Evolutionary conservation across 2,113 vertebrate genomes (phyloP), one percentile per base, ranked within the genome.

Genomic region (Apeltes quadracus): DNA sequence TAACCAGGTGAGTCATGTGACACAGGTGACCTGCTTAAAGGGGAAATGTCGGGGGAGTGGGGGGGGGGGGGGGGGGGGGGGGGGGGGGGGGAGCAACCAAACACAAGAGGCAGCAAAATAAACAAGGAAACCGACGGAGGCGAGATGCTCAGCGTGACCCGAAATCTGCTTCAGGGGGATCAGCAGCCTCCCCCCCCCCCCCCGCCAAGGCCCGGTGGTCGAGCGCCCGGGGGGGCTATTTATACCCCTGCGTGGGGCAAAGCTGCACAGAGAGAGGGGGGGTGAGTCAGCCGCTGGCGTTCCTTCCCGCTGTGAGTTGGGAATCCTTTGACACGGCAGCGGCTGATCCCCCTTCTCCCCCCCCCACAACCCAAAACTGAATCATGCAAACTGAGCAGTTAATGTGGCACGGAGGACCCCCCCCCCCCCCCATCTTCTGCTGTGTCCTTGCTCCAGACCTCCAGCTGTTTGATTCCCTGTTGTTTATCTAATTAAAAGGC

Each of bases 1-100:
- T 75, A 97, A 96, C 83, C 96, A 98, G 95, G 97, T 98, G 92
- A 46, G 27, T 83, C 18, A 12, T 44, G 2, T 15, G 39, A 5
- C 4, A 18, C 36, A 23, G 12, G 2, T 8, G 16, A 22, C 0
- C 11, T 20, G 1, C 56, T 61, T 61, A 0, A 39, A 27, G n/a
- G 20, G 29, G 8, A 46, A 46, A 22, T 23, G 48, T 2, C 0
- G 43, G 9, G 39, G 12, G 13, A n/a, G n/a, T n/a, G n/a, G n/a
- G n/a, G n/a, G n/a, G n/a, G n/a, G n/a, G n/a, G n/a, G n/a, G n/a
- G n/a, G n/a, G n/a, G n/a, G n/a, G n/a, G n/a, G n/a, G n/a, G n/a
- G n/a, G n/a, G n/a, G n/a, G n/a, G n/a, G n/a, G 5, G 1, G 29
- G 29, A 32, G 5, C 32, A 34, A 34, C 3, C 32, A 34, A 7